These are phyloP conservation scores for Asteroscopus sphinx DNA, from an alignment of 2,888 invertebrate genomes.

Conservation along the genomic window DNA sequence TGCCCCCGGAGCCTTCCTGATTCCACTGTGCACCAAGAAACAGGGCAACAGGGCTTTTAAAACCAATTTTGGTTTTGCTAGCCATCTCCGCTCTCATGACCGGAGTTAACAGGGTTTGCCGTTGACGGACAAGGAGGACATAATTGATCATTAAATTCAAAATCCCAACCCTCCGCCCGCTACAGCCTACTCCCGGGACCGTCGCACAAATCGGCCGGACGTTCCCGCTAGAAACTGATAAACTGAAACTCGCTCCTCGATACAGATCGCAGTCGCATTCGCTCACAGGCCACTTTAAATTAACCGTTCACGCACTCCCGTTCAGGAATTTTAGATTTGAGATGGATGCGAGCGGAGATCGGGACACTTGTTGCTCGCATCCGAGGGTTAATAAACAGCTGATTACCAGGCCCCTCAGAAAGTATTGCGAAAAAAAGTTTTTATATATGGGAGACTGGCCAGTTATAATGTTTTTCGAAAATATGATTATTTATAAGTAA, in stretches of 20 bases:
- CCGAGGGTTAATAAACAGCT: conserved; percentile 58
- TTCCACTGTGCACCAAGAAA: too few relatives aligned
- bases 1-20: too few relatives aligned
- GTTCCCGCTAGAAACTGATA: conserved; percentile 88
- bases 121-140: too few relatives aligned
- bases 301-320: conserved; percentile 86
- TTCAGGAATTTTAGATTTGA: conserved; percentile 88
- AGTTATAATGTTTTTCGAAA: too few relatives aligned
- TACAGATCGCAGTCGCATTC: conserved; percentile 83
- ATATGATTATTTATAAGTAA: too few relatives aligned
- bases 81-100: too few relatives aligned
- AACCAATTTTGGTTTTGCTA: too few relatives aligned
- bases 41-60: too few relatives aligned
- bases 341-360: conserved; percentile 78
- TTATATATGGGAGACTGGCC: too few relatives aligned
- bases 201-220: conserved; percentile 73
- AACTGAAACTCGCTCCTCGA: conserved; percentile 85
- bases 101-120: too few relatives aligned
- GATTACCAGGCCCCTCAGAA: too few relatives aligned
- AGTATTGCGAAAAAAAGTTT: too few relatives aligned
- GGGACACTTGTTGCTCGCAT: conserved; percentile 67
- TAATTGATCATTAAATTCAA: background rate
- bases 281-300: conserved; percentile 84
- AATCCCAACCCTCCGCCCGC: conserved; percentile 10
- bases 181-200: conserved; percentile 41